A percentile compares a stretch with the other conserved stretches of the same genome.
Conservation (phyloP, 2,888 invertebrate genomes). For the Drosophila kanekoi region DNA sequence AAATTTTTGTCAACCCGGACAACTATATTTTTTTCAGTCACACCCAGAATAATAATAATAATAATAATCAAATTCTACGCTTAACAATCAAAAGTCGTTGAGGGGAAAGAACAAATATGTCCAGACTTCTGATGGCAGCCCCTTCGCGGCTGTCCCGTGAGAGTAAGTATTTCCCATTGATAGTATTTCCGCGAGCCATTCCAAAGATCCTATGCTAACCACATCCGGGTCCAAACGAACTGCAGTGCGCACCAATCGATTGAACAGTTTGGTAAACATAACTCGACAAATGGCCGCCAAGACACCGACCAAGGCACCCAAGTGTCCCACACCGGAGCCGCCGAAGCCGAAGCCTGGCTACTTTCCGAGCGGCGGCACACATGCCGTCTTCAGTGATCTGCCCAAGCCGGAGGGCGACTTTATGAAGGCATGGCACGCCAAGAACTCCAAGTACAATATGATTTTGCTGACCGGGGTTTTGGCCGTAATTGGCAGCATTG, state of each 20-base stretch:
- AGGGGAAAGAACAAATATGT: slow-evolving; percentile 41
- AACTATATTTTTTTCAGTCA: slow-evolving; percentile 33
- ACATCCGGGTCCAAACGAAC: not conserved
- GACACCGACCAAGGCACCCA: slow-evolving; percentile 19
- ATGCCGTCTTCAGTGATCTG: slow-evolving; percentile 59
- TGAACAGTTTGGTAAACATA: slow-evolving; percentile 13
- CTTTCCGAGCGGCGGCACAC: slow-evolving; percentile 62
- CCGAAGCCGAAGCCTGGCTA: slow-evolving; percentile 36
- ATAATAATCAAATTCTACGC: slow-evolving; percentile 28
- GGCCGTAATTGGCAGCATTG: slow-evolving; percentile 45
- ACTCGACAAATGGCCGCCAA: slow-evolving; percentile 35
- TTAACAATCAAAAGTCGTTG: slow-evolving; percentile 8
- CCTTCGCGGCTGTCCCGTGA: slow-evolving; percentile 24
- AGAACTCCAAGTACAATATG: slow-evolving; percentile 62
- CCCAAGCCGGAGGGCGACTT: slow-evolving; percentile 63
- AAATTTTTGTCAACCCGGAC: slow-evolving; percentile 17
- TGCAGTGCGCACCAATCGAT: slow-evolving; percentile 26
- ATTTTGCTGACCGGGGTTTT: slow-evolving; percentile 43
- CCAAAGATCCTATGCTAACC: not conserved
- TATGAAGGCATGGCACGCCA: slow-evolving; percentile 44
- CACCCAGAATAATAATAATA: slow-evolving; percentile 11
- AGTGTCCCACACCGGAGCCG: slow-evolving; percentile 11
- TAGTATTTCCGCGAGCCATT: not conserved
- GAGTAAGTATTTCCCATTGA: slow-evolving; percentile 38
- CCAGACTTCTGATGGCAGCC: slow-evolving; percentile 44